Base-by-base conservation (phyloP, 1,140 invertebrate species). In the Anadara kagoshimensis region DNA sequence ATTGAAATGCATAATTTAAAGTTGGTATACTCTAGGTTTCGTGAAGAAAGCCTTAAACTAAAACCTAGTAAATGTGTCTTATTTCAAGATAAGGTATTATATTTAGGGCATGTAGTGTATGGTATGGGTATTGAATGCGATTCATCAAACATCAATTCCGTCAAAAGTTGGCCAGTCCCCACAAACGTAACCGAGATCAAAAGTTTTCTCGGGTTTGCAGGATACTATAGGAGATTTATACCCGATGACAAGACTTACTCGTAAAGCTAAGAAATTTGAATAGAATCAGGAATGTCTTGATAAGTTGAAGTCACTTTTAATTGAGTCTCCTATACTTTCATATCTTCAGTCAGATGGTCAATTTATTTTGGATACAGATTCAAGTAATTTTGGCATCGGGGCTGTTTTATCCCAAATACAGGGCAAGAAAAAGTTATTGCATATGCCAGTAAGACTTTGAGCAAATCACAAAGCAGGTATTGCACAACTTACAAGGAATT, bases 171-270 rank as follows among this genome's bases (percentile, higher is more conserved):
- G 57, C 76, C 80, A 2, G 1, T 45, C 18, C 78, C 75, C 0
- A 62, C 18, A 24, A 72, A 12, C 47, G 73, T 41, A 8, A 44
- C 65, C 8, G 67, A 79, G 49, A 59, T 76, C 18, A 44, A 51
- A 18, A 71, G 78, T 66, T 79, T 78, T 49, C 65, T 76, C 22
- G 72, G 80, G n/a, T 53, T 78, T 22, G 78, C 70, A 1, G 78
- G 75, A 45, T 79, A 57, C 18, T 73, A 64, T 67, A 56, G 63
- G 14, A 43, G 67, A 43, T 78, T 58, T 49, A 73, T 82, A 14
- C 69, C 66, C 20, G 51, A 79, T 65, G 18, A 41, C 72, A n/a
- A 44, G 49, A 58, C 22, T 80, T 8, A 75, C 75, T 16, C 58
- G 49, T 24, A 79, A 81, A 56, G 22, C 26, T 63, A 53, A 24